phyloP scores from a whole-genome alignment of 2,797 vertebrate genomes.

The Neoniphon sammara region DNA sequence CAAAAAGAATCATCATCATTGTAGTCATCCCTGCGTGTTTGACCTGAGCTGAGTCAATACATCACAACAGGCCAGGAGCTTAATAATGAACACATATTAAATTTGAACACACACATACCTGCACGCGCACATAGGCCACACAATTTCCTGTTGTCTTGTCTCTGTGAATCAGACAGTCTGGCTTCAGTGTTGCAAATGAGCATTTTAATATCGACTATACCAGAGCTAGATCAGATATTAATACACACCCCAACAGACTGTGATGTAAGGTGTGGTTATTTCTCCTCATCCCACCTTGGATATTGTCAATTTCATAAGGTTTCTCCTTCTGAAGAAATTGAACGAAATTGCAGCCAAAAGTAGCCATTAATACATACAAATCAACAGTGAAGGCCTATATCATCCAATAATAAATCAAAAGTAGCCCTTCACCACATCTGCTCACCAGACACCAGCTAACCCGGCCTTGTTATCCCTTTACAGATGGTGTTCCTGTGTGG shows the following conservation, averaged over 20 bases:
- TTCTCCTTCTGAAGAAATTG: background rate
- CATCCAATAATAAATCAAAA: background rate
- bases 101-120: conserved; percentile 21
- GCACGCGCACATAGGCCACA: background rate
- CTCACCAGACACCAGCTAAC: conserved; percentile 35
- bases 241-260: background rate
- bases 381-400: background rate
- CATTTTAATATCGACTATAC: conserved; percentile 38
- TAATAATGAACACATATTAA: conserved; percentile 38
- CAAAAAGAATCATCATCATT: conserved; percentile 24
- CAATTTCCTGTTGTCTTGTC: conserved; percentile 60
- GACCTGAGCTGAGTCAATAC: background rate
- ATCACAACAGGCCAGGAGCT: background rate
- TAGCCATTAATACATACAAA: background rate
- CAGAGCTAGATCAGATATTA: conserved; percentile 16
- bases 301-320: background rate
- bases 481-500: conserved; percentile 93
- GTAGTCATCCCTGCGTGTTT: conserved; percentile 4
- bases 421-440: background rate
- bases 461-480: conserved; percentile 48
- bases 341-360: background rate
- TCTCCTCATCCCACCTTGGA: background rate
- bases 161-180: conserved; percentile 26
- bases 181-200: conserved; percentile 10
- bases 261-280: background rate